Evolutionary conservation across 2,888 invertebrate species (phyloP), one percentile per base, ranked within the genome.

Genomic region (Tetropium fuscum): DNA sequence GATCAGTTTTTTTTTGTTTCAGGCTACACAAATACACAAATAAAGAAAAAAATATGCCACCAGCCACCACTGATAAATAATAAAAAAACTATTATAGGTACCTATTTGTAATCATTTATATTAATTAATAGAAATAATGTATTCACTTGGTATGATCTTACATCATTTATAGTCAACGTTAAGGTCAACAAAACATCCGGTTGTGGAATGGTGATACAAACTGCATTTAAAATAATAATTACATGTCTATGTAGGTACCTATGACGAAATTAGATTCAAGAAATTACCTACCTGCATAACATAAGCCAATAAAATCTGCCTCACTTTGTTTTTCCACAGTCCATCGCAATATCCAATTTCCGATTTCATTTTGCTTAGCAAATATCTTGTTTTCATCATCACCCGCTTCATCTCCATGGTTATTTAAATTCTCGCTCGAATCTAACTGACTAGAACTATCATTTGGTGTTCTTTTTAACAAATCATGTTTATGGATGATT

Each of bases 231-330:
- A 54, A 45, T 22, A 34, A 59, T n/a, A n/a, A n/a, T n/a, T n/a
- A n/a, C n/a, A n/a, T n/a, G n/a, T n/a, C n/a, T n/a, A n/a, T n/a
- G n/a, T n/a, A n/a, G n/a, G n/a, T n/a, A n/a, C n/a, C n/a, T n/a
- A n/a, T 34, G 48, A 59, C 13, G 32, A 27, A 47, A 54, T 48
- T 43, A 36, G 38, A 34, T 25, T 56, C 36, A 25, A 54, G 49
- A 48, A 55, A 51, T 13, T 41, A 58, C 85, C 83, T 73, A 87
- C 87, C 87, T 82, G 81, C 76, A 73, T 79, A 83, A 75, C 84
- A 87, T 66, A 87, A 76, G 44, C 84, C 86, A 71, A 87, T 81
- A 78, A 84, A 87, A 74, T 87, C 87, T 47, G 82, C 84, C 54
- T 84, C 82, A 25, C 74, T 74, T 30, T 75, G 74, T 53, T 72